phyloP scores from a whole-genome alignment of 2,888 invertebrate species.

The Thecocarcelia acutangulata region DNA sequence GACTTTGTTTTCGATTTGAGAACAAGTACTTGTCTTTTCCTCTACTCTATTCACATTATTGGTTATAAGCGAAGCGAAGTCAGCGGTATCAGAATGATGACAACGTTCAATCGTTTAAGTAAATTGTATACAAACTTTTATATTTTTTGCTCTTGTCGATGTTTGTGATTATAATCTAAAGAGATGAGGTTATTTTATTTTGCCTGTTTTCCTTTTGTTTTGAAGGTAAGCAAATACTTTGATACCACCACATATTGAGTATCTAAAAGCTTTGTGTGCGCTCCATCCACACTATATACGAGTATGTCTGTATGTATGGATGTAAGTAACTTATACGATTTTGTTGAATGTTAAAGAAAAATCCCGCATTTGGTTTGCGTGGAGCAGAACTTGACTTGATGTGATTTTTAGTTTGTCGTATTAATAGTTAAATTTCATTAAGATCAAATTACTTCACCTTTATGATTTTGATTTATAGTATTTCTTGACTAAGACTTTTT shows the following conservation, averaged over 20 bases:
- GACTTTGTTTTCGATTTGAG: constrained; percentile 35
- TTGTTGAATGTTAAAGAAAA: constrained; percentile 19
- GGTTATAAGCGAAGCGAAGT: not conserved
- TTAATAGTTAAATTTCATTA: constrained; percentile 52
- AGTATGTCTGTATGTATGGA: no score
- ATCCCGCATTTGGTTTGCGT: constrained; percentile 44
- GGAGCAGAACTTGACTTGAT: constrained; percentile 38
- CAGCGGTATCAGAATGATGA: constrained; percentile 51
- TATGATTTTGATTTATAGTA: constrained; percentile 11
- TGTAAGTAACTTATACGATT: no score
- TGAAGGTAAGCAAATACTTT: constrained; percentile 42
- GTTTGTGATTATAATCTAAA: constrained; percentile 60
- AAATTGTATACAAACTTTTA: constrained; percentile 48
- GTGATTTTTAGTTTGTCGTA: constrained; percentile 13
- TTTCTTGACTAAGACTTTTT: constrained; percentile 46
- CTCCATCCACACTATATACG: constrained; percentile 5
- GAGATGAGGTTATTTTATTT: constrained; percentile 47
- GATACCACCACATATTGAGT: constrained; percentile 18
- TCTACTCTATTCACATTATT: constrained; percentile 6
- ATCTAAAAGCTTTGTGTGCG: not conserved
- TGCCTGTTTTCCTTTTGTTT: constrained; percentile 34
- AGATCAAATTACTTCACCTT: constrained; percentile 61
- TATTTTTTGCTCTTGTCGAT: constrained; percentile 43
- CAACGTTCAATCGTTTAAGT: constrained; percentile 65
- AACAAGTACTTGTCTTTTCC: constrained; percentile 13